Percentiles rank a stretch among this genome's conserved stretches.
Conservation (phyloP, 2,113 vertebrate species). For the Phrynosoma blainvillii region DNA sequence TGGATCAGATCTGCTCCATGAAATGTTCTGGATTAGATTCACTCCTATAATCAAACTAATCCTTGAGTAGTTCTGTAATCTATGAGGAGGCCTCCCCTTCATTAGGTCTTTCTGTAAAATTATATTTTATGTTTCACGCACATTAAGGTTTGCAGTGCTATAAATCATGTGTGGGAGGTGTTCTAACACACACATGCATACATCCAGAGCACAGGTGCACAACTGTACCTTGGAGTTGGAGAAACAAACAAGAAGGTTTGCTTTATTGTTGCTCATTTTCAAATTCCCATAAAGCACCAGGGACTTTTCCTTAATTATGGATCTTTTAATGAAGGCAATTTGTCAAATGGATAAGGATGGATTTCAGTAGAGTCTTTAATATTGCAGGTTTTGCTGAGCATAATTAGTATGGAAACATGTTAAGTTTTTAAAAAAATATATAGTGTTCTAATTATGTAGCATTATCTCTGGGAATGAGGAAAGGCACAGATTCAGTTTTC, state of each 20-base stretch:
- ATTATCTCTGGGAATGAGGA: background rate
- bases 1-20: background rate
- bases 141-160: background rate
- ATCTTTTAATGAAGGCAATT: conserved; percentile 25
- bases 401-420: background rate
- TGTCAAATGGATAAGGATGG: background rate
- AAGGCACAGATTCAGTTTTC: background rate
- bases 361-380: conserved; percentile 13
- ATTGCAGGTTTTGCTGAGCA: background rate
- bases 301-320: conserved; percentile 22
- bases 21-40: background rate
- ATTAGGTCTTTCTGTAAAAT: background rate
- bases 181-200: background rate
- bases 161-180: no score
- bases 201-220: background rate
- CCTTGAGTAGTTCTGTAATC: no score
- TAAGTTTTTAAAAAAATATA: background rate
- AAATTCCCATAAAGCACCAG: background rate
- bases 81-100: background rate
- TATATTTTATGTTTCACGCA: background rate
- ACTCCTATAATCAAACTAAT: no score
- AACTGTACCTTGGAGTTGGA: background rate
- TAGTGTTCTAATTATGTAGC: background rate
- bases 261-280: background rate
- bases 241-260: background rate